phyloP scores from a whole-genome alignment of 2,888 invertebrate genomes.

The Dryocosmus kuriphilus region DNA sequence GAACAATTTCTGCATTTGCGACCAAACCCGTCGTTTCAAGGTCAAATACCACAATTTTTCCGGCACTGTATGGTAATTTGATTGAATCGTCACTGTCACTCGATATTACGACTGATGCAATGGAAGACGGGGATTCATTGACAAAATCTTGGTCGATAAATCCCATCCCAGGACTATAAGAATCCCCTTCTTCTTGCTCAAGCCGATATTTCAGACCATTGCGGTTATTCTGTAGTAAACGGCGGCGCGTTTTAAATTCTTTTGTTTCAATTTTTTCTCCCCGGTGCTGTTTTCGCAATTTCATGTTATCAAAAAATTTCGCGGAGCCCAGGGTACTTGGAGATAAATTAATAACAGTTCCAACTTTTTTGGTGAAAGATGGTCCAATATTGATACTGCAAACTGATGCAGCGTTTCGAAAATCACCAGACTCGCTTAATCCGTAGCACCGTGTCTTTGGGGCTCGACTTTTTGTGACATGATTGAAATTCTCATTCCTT shows the following conservation, averaged over 20 bases:
- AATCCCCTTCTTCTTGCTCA: neutral
- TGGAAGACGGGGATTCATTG: neutral
- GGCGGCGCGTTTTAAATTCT: no score
- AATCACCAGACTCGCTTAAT: slow-evolving; percentile 7
- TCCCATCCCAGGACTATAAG: neutral
- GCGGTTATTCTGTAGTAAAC: no score
- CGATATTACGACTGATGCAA: neutral
- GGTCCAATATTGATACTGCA: slow-evolving; percentile 1
- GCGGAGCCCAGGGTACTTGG: neutral
- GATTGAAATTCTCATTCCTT: neutral
- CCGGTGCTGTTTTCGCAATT: neutral
- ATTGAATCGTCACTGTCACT: no score
- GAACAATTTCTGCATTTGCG: neutral
- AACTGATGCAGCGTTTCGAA: neutral
- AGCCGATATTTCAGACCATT: neutral
- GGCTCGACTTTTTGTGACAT: neutral
- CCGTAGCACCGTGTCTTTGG: neutral
- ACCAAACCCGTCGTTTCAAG: neutral
- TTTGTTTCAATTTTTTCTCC: no score
- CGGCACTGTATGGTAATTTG: no score
- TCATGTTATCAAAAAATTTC: neutral
- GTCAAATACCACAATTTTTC: no score
- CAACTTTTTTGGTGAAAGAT: neutral
- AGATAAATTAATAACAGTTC: neutral
- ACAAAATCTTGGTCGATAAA: neutral